Conservation (phyloP, 2,113 vertebrate genomes). For the Raphicerus campestris region DNA sequence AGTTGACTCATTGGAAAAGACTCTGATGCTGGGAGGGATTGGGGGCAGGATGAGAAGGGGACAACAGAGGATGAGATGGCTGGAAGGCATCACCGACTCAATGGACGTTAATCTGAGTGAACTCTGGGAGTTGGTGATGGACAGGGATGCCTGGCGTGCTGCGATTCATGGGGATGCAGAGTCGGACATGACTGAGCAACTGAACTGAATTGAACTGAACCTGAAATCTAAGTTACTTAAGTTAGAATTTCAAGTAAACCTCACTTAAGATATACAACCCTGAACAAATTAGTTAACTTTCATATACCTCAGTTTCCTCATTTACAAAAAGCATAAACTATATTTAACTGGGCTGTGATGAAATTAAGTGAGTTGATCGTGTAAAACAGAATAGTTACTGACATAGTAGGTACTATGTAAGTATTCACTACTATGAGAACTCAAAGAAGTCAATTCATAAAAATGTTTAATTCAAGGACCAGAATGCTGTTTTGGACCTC, state of each 20-base stretch:
- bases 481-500: background rate
- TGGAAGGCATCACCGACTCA: too few relatives aligned
- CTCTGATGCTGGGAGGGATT: too few relatives aligned
- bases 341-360: background rate
- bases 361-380: background rate
- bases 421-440: background rate
- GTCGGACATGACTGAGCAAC: too few relatives aligned
- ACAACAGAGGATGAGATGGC: too few relatives aligned
- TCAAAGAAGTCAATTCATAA: background rate
- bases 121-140: too few relatives aligned
- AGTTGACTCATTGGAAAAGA: too few relatives aligned
- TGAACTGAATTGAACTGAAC: background rate
- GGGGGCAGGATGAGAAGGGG: too few relatives aligned
- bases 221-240: background rate
- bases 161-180: too few relatives aligned
- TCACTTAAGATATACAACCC: background rate
- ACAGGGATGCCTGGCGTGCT: too few relatives aligned
- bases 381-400: background rate
- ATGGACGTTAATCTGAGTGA: too few relatives aligned
- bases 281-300: background rate
- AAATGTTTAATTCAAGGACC: background rate
- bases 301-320: background rate
- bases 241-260: background rate
- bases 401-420: background rate
- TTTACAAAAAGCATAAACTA: background rate